A percentile compares a stretch with the other conserved stretches of the same genome.
phyloP scores from a whole-genome alignment of 2,113 vertebrate species.

The Phocoena sinus region DNA sequence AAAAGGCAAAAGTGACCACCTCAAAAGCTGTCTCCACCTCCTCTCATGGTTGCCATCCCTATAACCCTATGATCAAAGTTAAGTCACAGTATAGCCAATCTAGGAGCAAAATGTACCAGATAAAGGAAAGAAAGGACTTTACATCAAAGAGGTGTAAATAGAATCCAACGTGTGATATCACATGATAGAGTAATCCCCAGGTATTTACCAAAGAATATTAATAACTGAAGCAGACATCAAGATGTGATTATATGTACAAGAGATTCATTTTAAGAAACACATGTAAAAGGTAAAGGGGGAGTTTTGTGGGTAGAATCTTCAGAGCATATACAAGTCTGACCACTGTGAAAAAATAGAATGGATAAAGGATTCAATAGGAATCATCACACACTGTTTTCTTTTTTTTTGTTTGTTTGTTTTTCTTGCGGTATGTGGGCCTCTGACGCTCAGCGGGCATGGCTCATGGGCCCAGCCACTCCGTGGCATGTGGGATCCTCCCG shows the following conservation, averaged over 20 bases:
- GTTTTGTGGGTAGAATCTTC: not conserved
- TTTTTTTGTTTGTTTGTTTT: too few relatives aligned
- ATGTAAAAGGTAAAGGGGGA: not conserved
- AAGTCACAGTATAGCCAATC: not conserved
- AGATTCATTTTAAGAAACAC: not conserved
- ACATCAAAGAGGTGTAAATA: not conserved
- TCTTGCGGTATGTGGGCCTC: accelerated
- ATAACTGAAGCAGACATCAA: not conserved
- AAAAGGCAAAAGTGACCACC: not conserved
- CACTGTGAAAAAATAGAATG: not conserved
- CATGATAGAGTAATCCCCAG: not conserved
- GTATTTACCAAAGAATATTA: not conserved
- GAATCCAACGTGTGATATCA: not conserved
- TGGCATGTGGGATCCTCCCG: too few relatives aligned
- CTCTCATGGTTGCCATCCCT: not conserved
- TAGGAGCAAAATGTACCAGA: not conserved
- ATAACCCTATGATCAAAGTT: not conserved
- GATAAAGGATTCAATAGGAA: not conserved
- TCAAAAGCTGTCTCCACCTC: not conserved
- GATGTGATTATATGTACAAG: not conserved
- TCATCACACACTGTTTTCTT: not conserved
- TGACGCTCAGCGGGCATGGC: too few relatives aligned
- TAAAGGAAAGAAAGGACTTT: not conserved
- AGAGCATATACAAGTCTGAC: not conserved
- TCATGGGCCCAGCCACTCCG: accelerated